Evolutionary conservation across 1,140 invertebrate genomes (phyloP).

Genomic region (Pararge aegeria): DNA sequence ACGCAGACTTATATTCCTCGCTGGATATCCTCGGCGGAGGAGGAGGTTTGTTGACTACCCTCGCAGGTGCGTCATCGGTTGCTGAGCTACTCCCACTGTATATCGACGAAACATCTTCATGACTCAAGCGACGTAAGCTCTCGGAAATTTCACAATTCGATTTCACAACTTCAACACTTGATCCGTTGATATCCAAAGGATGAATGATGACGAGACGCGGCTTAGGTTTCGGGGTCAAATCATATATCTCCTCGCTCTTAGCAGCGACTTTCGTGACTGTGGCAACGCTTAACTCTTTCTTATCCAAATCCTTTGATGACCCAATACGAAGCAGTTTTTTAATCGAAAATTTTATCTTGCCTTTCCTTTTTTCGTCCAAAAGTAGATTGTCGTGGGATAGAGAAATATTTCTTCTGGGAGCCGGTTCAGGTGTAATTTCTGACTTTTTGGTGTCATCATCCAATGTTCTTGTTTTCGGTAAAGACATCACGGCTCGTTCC

Average conservation of each 20-base stretch:
- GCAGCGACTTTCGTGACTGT: constrained; percentile 57
- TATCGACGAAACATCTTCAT: constrained; percentile 71
- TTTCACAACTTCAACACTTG: constrained; percentile 87
- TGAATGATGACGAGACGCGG: constrained; percentile 92
- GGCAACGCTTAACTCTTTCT: constrained; percentile 74
- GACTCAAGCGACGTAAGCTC: constrained; percentile 67
- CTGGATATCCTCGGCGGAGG: constrained; percentile 75
- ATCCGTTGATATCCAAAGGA: constrained; percentile 90
- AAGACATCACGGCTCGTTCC: constrained; percentile 81
- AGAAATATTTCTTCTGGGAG: constrained; percentile 84
- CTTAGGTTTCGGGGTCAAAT: constrained; percentile 81
- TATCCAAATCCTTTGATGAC: constrained; percentile 83
- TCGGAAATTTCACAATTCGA: constrained; percentile 78
- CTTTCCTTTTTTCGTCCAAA: constrained; percentile 84
- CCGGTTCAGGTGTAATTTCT: constrained; percentile 80
- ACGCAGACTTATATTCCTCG: constrained; percentile 80
- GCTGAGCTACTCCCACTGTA: constrained; percentile 77
- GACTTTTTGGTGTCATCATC: constrained; percentile 59
- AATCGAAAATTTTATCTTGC: constrained; percentile 87
- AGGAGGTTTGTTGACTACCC: constrained; percentile 72
- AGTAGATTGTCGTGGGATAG: constrained; percentile 86
- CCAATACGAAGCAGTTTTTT: constrained; percentile 91
- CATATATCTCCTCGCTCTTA: constrained; percentile 80
- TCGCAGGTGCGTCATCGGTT: constrained; percentile 66
- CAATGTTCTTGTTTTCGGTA: constrained; percentile 46